phyloP scores from a whole-genome alignment of 2,888 invertebrate species.

The Macroteleia sp. region DNA sequence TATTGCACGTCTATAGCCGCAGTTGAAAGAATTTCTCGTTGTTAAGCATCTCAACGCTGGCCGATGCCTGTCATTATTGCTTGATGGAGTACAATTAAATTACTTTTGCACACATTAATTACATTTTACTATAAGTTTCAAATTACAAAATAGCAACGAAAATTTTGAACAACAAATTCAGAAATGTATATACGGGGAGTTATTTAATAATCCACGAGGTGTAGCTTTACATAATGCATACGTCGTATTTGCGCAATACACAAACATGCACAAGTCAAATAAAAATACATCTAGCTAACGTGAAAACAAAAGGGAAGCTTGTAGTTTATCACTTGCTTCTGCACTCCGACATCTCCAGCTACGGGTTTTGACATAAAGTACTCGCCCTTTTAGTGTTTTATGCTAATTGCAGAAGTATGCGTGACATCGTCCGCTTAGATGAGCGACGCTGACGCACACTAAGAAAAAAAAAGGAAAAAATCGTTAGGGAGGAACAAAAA shows the following conservation, averaged over 20 bases:
- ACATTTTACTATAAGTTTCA: too few species aligned
- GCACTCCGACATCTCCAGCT: slow-evolving; percentile 3
- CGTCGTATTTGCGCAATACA: too few species aligned
- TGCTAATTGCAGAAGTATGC: slow-evolving; percentile 46
- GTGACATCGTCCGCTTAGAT: slow-evolving; percentile 18
- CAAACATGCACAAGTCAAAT: too few species aligned
- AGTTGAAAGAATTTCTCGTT: slow-evolving; percentile 20
- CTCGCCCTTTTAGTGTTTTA: slow-evolving; percentile 51
- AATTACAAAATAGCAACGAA: too few species aligned
- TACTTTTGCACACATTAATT: too few species aligned
- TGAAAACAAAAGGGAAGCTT: neutral
- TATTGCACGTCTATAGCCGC: neutral
- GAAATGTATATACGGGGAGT: too few species aligned
- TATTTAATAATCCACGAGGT: too few species aligned
- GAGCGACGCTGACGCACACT: slow-evolving; percentile 21
- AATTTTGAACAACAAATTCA: too few species aligned
- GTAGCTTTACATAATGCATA: too few species aligned
- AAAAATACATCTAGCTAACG: too few species aligned
- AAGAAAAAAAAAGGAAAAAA: slow-evolving; percentile 33
- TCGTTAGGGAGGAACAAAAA: too few species aligned
- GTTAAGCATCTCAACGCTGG: slow-evolving; percentile 9
- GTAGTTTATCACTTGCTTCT: slow-evolving; percentile 25
- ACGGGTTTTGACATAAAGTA: slow-evolving; percentile 21
- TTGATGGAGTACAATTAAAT: slow-evolving; percentile 1
- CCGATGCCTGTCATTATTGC: slow-evolving; percentile 23